A percentile compares a stretch with the other conserved stretches of the same genome.
Evolutionary conservation across 2,888 invertebrate genomes (phyloP).

Genomic region (Morinoia aosen): DNA sequence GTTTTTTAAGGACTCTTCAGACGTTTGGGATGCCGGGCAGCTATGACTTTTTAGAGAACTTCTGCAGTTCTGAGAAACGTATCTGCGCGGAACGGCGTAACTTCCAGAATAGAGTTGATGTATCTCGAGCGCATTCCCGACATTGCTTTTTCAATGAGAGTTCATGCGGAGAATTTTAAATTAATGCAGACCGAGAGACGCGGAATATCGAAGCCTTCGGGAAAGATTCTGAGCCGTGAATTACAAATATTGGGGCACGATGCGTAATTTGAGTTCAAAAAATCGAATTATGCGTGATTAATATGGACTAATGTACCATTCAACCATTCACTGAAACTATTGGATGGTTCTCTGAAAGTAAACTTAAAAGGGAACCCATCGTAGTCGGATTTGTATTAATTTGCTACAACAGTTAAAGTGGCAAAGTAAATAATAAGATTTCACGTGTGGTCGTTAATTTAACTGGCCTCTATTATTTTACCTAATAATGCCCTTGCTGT

Average conservation of each 20-base stretch:
- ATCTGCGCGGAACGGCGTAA: neutral
- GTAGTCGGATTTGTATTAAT: no score
- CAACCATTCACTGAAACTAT: neutral
- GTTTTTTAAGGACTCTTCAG: conserved; percentile 9
- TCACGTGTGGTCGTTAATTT: no score
- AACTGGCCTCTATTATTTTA: no score
- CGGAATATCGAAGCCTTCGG: neutral
- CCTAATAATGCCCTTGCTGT: no score
- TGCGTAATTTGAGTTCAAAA: neutral
- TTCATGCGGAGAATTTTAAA: neutral
- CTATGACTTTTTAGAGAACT: neutral
- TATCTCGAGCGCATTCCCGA: neutral
- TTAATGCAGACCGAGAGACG: neutral
- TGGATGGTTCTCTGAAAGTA: neutral
- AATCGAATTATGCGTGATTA: no score
- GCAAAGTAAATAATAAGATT: no score
- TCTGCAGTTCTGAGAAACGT: neutral
- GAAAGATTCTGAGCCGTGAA: neutral
- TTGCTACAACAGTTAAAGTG: no score
- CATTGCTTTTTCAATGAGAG: neutral
- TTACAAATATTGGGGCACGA: neutral
- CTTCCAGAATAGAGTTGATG: neutral
- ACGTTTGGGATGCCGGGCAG: neutral
- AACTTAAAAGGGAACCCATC: no score
- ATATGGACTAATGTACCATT: neutral